Conservation (phyloP, 2,113 vertebrate genomes). For the Rhinoderma darwinii region DNA sequence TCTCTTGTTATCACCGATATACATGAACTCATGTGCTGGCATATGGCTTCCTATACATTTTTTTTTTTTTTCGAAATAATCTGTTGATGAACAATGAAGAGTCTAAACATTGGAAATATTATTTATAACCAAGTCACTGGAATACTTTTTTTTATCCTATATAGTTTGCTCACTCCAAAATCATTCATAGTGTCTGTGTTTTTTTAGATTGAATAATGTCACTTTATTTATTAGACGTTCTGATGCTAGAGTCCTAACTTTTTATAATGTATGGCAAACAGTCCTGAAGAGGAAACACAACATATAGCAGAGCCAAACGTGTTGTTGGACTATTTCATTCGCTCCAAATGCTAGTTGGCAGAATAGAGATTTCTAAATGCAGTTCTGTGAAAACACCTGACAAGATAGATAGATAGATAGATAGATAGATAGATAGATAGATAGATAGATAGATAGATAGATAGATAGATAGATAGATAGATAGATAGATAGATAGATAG, state of each 20-base stretch:
- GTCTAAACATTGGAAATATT: background rate
- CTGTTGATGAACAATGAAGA: background rate
- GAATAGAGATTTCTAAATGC: too few relatives aligned
- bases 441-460: too few relatives aligned
- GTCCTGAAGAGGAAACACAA: background rate
- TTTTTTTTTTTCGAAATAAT: background rate
- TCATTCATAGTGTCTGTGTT: background rate
- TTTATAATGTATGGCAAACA: background rate
- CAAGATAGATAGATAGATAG: too few relatives aligned
- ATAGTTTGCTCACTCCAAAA: background rate
- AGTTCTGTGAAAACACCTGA: too few relatives aligned
- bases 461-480: too few relatives aligned
- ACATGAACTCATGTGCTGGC: background rate
- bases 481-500: too few relatives aligned
- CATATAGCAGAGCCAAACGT: background rate
- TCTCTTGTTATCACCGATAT: constrained; percentile 24
- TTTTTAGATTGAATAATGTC: too few relatives aligned
- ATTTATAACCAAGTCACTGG: background rate
- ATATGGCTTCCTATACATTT: background rate
- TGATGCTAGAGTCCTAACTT: background rate
- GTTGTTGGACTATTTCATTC: too few relatives aligned
- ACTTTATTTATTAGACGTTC: too few relatives aligned
- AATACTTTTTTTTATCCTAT: background rate
- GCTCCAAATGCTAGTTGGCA: too few relatives aligned
- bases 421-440: too few relatives aligned